Conservation (phyloP, 2,888 invertebrate genomes). For the Aleiodes alternator region DNA sequence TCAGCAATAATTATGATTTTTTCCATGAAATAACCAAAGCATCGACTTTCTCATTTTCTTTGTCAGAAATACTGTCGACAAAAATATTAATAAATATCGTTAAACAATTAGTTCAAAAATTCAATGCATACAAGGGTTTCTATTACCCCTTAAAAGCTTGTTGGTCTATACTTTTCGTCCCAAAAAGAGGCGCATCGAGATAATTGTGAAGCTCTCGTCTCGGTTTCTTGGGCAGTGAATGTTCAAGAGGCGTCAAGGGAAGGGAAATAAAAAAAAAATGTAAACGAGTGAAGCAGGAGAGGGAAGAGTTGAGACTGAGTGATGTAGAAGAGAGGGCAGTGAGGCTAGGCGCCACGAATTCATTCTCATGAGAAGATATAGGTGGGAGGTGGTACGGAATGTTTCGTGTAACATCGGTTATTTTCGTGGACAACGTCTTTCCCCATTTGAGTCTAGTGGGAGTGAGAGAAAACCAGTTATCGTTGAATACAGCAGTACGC, state of each 20-base stretch:
- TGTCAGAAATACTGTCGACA: too few species aligned
- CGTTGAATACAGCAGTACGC: constrained; percentile 63
- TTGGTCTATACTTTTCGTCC: too few species aligned
- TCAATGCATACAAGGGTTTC: too few species aligned
- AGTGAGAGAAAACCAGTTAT: constrained; percentile 60
- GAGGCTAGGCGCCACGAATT: constrained; percentile 67
- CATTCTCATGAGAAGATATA: constrained; percentile 46
- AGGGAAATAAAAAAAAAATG: background rate
- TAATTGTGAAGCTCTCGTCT: background rate
- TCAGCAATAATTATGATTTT: too few species aligned
- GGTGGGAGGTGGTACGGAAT: constrained; percentile 19
- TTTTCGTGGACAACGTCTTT: constrained; percentile 49
- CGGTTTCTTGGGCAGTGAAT: background rate
- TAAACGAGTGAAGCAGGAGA: constrained; percentile 9
- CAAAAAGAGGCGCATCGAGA: too few species aligned
- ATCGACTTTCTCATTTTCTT: too few species aligned
- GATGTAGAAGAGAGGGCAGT: constrained; percentile 22
- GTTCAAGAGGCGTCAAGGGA: too few species aligned
- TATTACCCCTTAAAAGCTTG: too few species aligned
- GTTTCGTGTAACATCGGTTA: constrained; percentile 60
- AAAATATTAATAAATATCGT: too few species aligned
- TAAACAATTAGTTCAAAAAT: too few species aligned
- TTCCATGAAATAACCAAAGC: too few species aligned
- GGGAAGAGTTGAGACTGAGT: background rate
- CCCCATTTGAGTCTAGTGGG: constrained; percentile 1